Conservation (phyloP, 2,888 invertebrate genomes). For the Harpalus rubripes region DNA sequence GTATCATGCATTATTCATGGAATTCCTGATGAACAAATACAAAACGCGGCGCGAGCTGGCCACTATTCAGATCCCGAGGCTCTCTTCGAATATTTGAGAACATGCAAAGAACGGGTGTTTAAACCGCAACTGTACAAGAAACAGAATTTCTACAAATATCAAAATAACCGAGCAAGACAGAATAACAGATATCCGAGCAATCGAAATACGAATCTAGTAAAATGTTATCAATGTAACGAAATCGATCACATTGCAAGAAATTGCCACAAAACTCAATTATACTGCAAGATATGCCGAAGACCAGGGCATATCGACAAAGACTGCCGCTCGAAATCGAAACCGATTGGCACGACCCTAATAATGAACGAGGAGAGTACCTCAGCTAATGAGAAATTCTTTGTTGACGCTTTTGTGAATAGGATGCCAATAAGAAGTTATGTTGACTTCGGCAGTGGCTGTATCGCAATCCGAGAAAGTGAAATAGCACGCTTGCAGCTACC, state of each 20-base stretch:
- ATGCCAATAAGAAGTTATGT: neutral
- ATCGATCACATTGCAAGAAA: neutral
- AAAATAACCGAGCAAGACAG: neutral
- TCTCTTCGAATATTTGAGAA: conserved; percentile 1
- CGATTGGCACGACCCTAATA: neutral
- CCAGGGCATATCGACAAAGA: neutral
- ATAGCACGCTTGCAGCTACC: no score
- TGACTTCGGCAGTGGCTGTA: neutral
- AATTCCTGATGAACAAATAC: no score
- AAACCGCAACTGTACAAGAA: neutral
- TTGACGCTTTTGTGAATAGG: neutral
- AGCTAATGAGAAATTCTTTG: neutral
- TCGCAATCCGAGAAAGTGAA: neutral
- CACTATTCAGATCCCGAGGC: conserved; percentile 9
- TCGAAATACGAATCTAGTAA: neutral
- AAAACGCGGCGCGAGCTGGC: conserved; percentile 2
- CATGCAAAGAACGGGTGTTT: neutral
- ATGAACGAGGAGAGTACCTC: neutral
- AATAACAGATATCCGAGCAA: neutral
- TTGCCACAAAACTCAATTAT: neutral
- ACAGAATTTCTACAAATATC: neutral
- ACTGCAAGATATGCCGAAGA: neutral
- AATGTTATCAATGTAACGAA: neutral
- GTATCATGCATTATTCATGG: no score
- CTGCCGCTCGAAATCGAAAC: neutral